Evolutionary conservation across 1,140 invertebrate species (phyloP).

Genomic region (Globodera rostochiensis): DNA sequence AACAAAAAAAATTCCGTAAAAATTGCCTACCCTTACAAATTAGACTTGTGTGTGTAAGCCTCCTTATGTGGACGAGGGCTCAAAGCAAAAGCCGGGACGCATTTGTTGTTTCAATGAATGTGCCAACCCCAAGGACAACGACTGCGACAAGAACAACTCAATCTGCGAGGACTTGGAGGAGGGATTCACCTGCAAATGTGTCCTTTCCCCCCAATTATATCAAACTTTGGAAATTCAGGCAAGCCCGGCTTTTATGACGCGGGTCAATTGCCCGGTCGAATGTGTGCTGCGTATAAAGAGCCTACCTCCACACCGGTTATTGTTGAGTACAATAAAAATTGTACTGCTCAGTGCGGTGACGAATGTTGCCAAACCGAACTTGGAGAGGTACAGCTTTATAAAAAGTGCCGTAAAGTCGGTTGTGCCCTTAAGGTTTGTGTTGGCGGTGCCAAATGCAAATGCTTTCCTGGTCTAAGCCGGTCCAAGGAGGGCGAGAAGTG

Average conservation of each 20-base stretch:
- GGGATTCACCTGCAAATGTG: slow-evolving; percentile 25
- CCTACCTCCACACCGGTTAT: background rate
- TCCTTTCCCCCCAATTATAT: background rate
- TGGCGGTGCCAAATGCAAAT: slow-evolving; percentile 26
- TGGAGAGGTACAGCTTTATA: background rate
- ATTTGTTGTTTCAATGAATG: slow-evolving; percentile 66
- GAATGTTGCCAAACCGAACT: background rate
- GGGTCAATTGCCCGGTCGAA: slow-evolving; percentile 12
- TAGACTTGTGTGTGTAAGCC: slow-evolving; percentile 76
- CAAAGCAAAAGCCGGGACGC: slow-evolving; percentile 70
- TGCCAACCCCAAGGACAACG: slow-evolving; percentile 27
- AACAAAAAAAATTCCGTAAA: background rate
- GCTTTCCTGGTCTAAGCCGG: slow-evolving; percentile 52
- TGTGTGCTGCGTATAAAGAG: background rate
- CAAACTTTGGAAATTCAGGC: background rate
- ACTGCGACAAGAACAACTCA: slow-evolving; percentile 17
- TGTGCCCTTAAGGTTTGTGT: slow-evolving; percentile 17
- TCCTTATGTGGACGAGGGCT: slow-evolving; percentile 72
- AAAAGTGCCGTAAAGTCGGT: background rate
- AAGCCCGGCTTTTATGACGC: slow-evolving; percentile 18
- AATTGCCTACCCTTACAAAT: background rate
- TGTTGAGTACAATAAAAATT: background rate
- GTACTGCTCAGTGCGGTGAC: background rate
- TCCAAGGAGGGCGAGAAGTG: slow-evolving; percentile 42
- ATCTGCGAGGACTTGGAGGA: slow-evolving; percentile 15